phyloP scores from a whole-genome alignment of 37 sponge, comb jelly and placozoan species.

The Oscarella lobularis region DNA sequence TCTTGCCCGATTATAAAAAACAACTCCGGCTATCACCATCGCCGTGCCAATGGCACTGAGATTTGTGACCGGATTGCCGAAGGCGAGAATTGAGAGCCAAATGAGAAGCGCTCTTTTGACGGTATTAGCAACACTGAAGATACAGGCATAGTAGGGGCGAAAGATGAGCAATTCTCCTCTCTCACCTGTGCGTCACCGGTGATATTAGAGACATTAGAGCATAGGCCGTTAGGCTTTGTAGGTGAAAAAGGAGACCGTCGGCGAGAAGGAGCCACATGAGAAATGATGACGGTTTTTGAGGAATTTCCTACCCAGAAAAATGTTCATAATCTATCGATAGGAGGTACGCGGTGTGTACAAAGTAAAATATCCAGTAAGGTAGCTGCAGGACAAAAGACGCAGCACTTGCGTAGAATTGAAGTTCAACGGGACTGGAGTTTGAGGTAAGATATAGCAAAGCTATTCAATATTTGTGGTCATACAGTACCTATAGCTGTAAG shows the following conservation, averaged over 20 bases:
- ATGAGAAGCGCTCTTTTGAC: slow-evolving; percentile 23
- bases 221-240: slow-evolving; percentile 26
- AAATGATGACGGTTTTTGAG: neutral
- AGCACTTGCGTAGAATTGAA: slow-evolving; percentile 13
- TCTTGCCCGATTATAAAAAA: slow-evolving; percentile 23
- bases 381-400: slow-evolving; percentile 3
- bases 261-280: slow-evolving; percentile 1
- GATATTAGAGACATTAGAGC: slow-evolving; percentile 12
- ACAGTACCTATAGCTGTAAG: neutral
- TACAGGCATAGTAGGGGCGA: neutral
- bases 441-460: no score
- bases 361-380: neutral
- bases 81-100: slow-evolving; percentile 21
- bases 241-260: slow-evolving; percentile 15
- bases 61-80: slow-evolving; percentile 15
- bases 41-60: slow-evolving; percentile 15
- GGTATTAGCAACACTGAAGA: slow-evolving; percentile 25
- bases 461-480: no score
- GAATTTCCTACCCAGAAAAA: neutral
- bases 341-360: no score
- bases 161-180: neutral
- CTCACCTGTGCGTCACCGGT: slow-evolving; percentile 24
- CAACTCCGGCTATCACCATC: slow-evolving; percentile 22
- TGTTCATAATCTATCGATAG: no score
- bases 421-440: slow-evolving; percentile 6